A percentile compares a stretch with the other conserved stretches of the same genome.
These are phyloP conservation scores for Micrasema minimum DNA, from an alignment of 1,140 invertebrate species.

Conservation along the genomic window DNA sequence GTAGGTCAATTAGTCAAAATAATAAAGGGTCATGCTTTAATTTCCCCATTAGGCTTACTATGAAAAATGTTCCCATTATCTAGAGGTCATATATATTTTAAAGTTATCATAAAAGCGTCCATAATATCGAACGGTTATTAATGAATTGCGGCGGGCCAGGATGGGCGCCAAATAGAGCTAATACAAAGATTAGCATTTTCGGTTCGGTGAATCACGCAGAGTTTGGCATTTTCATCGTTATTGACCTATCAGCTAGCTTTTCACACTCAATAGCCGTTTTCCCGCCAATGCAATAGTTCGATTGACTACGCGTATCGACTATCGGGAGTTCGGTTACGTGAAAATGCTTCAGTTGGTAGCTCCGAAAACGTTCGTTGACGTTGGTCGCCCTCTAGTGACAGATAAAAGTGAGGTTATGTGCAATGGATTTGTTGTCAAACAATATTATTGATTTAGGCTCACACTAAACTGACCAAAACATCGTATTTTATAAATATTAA, in stretches of 20 bases:
- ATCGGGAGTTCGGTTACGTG: neutral
- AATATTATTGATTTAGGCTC: too few relatives aligned
- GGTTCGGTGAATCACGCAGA: neutral
- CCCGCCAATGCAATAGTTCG: neutral
- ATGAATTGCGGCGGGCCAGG: neutral
- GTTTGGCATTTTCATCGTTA: slow-evolving; percentile 31
- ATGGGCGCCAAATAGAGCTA: neutral
- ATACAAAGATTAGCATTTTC: slow-evolving; percentile 8
- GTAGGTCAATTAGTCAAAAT: neutral
- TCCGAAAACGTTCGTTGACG: slow-evolving; percentile 2
- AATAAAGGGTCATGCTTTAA: neutral
- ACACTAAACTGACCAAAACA: too few relatives aligned
- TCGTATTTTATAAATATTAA: too few relatives aligned
- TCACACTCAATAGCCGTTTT: neutral
- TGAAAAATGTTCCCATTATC: neutral
- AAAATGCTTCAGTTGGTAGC: slow-evolving; percentile 16
- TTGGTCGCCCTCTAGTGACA: slow-evolving; percentile 22
- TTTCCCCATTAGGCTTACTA: neutral
- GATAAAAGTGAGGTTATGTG: slow-evolving; percentile 41
- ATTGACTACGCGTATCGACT: slow-evolving; percentile 2
- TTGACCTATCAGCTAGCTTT: slow-evolving; percentile 19
- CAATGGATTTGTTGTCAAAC: slow-evolving; percentile 5
- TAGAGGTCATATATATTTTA: too few relatives aligned
- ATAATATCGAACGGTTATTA: too few relatives aligned
- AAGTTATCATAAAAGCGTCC: neutral